Base-by-base conservation (phyloP, 2,888 invertebrate genomes). In the Hybos culiciformis region DNA sequence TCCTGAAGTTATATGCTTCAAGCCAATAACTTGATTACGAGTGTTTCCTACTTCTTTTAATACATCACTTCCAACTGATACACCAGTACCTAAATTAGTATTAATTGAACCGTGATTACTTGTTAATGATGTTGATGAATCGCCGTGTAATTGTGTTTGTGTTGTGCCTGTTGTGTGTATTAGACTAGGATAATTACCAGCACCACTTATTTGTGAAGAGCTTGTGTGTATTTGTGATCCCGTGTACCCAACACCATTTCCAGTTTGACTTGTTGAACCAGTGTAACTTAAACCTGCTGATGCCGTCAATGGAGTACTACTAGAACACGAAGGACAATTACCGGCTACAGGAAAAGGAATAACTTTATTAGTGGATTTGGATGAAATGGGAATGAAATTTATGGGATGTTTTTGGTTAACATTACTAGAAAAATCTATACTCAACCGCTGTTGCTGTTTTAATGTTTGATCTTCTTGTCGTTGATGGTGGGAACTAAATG, bases 311-410 rank as follows among this genome's bases (percentile, higher is more conserved):
- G n/a, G n/a, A n/a, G n/a, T n/a, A n/a, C n/a, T n/a, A n/a, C n/a
- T n/a, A 44, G 47, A 42, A 43, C 47, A 41, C 44, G 47, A 79
- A 4, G 78, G 78, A 54, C 78, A 79, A 6, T 72, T 69, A 39
- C 69, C 69, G 5, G 77, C 75, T 54, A 72, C 73, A 23, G 77
- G 76, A 21, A 77, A 76, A 21, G 74, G 75, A 52, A 77, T 70
- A 5, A 47, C 46, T 47, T 29, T 44, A 47, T 46, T 46, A 29
- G 41, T 26, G 32, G 45, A 41, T 41, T 42, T 40, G 37, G 17
- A 36, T 46, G 47, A 45, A 45, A 39, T 43, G 42, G 46, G 44
- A 43, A 48, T 39, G 26, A 29, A 37, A 21, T 45, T 46, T 44
- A 45, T 47, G 23, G 46, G 45, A 44, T 14, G 43, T 34, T 43